Conservation (phyloP, 2,888 invertebrate species). For the Epinotia brunnichana region DNA sequence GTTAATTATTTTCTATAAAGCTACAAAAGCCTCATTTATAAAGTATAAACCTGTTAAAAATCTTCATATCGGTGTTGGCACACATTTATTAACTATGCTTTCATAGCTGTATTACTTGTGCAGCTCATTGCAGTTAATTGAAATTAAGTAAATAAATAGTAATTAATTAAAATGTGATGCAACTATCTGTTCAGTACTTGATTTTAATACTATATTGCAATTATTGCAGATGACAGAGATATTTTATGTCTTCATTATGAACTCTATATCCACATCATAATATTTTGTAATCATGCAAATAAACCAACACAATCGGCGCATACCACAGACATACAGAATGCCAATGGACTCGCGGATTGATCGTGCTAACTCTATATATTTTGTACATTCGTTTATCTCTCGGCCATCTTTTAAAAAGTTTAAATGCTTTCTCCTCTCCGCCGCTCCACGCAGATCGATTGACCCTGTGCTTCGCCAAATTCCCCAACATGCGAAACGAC, state of each 20-base stretch:
- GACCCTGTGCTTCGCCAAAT: slow-evolving; percentile 54
- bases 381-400: slow-evolving; percentile 31
- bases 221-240: too few species aligned
- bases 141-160: neutral
- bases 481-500: slow-evolving; percentile 61
- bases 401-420: slow-evolving; percentile 9
- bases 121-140: neutral
- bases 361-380: slow-evolving; percentile 61
- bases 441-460: slow-evolving; percentile 48
- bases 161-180: too few species aligned
- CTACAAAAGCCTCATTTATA: too few species aligned
- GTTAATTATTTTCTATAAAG: too few species aligned
- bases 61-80: neutral
- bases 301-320: slow-evolving; percentile 70
- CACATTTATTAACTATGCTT: neutral
- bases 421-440: slow-evolving; percentile 32
- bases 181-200: too few species aligned
- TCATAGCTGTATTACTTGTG: neutral
- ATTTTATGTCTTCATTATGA: too few species aligned
- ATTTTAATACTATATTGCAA: too few species aligned
- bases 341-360: slow-evolving; percentile 65
- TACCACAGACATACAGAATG: slow-evolving; percentile 69
- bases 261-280: slow-evolving; percentile 46
- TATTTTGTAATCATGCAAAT: slow-evolving; percentile 66
- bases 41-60: neutral